These are phyloP conservation scores for Caerostris darwini DNA, from an alignment of 1,140 invertebrate genomes.

Conservation along the genomic window DNA sequence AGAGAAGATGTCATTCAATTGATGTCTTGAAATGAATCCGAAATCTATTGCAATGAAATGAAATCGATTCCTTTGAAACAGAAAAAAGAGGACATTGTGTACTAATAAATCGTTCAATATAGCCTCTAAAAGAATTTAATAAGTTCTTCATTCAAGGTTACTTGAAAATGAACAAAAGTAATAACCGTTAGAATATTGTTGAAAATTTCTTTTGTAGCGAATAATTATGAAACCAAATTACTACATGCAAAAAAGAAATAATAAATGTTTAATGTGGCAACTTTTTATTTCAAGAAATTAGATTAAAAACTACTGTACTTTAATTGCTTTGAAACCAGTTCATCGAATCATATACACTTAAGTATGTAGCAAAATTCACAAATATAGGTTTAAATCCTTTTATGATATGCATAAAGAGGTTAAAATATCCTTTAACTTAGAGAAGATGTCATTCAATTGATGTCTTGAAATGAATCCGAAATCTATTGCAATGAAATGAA, in stretches of 20 bases:
- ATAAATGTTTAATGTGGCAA: neutral
- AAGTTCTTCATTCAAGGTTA: neutral
- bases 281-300: neutral
- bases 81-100: neutral
- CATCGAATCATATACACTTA: too few relatives aligned
- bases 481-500: slow-evolving; percentile 10
- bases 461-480: neutral
- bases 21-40: neutral
- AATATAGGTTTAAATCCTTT: too few relatives aligned
- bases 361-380: too few relatives aligned
- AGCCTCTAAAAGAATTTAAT: neutral
- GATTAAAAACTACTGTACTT: too few relatives aligned
- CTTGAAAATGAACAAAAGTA: neutral
- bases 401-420: too few relatives aligned
- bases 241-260: neutral
- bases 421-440: too few relatives aligned
- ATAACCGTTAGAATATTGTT: neutral
- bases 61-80: neutral
- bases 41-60: slow-evolving; percentile 3
- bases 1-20: slow-evolving; percentile 3
- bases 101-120: neutral
- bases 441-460: slow-evolving; percentile 10
- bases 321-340: too few relatives aligned
- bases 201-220: neutral
- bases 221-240: neutral